Base-by-base conservation (phyloP, 30 jellyfish, hydroid and myxozoan species). In the Aurelia aurita complex sp. Pacific region DNA sequence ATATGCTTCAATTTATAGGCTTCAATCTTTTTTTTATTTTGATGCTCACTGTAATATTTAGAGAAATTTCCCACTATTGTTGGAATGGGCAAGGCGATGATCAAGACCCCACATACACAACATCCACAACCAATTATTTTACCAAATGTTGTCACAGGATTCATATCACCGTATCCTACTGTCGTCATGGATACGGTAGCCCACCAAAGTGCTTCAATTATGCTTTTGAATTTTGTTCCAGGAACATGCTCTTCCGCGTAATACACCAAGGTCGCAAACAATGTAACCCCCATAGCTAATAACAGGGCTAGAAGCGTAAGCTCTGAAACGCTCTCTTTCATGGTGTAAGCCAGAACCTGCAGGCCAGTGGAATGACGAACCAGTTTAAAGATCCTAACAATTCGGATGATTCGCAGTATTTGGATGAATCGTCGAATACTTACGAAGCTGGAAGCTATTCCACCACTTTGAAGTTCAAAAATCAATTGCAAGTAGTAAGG, bases 81-180 rank as follows among this genome's bases (percentile, higher is more conserved):
- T 6, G 98, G 98, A 36, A 94, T 94, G 1, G 98, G 98, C 69
- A 94, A 61, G 1, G 98, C 97, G 13, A 94, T 94, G 85, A 94
- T 88, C 4, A 94, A 73, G 1, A 94, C 88, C 10, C 98, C 98
- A 32, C 97, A 94, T 3, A 94, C 89, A 62, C 98, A 94, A 70
- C 98, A 94, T 29, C 88, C 14, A 63, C 86, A 69, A 63, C 98
- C 98, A 38, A 94, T 70, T 3, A 94, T 50, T 69, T 94, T 88
- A 13, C 95, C 95, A 19, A 65, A 65, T 5, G 89, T 86, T 54
- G 95, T 89, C 57, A 1, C 69, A 1, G 98, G 98, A 64, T 83
- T 65, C 91, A 88, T 94, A 53, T 94, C 98, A 8, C 98, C 98
- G 59, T 94, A 94, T 36, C 98, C 98, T 54, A 94, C 97, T 38